Conservation (phyloP, 2,797 vertebrate species). For the Coccyzus lansbergi region DNA sequence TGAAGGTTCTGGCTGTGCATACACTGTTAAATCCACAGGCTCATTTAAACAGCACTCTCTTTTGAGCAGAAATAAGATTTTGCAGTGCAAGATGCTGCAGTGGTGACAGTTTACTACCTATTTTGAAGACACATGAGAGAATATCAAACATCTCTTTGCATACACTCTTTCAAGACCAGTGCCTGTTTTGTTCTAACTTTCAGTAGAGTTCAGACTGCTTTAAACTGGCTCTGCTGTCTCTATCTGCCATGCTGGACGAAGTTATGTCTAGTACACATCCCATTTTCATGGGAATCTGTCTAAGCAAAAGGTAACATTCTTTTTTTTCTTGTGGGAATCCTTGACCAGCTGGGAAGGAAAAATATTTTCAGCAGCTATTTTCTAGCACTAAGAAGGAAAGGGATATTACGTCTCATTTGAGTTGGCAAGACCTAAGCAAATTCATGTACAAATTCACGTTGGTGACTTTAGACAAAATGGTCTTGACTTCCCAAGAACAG, state of each 20-base stretch:
- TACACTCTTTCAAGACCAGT: neutral
- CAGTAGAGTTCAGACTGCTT: neutral
- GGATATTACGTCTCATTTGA: neutral
- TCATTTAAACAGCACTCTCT: neutral
- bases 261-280: neutral
- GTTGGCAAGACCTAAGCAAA: neutral
- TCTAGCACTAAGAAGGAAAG: neutral
- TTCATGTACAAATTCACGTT: neutral
- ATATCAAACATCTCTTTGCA: neutral
- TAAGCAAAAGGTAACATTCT: neutral
- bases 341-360: neutral
- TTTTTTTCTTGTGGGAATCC: slow-evolving; percentile 3
- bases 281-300: neutral
- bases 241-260: neutral
- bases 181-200: neutral
- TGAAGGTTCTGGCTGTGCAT: neutral
- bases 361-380: neutral
- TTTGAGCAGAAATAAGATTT: neutral
- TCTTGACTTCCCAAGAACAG: neutral
- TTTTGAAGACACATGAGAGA: neutral
- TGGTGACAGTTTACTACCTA: neutral
- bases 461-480: neutral
- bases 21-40: neutral
- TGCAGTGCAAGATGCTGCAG: neutral
- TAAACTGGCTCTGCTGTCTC: neutral